These are phyloP conservation scores for Xenops minutus DNA, from an alignment of 2,797 vertebrate genomes.

Conservation along the genomic window DNA sequence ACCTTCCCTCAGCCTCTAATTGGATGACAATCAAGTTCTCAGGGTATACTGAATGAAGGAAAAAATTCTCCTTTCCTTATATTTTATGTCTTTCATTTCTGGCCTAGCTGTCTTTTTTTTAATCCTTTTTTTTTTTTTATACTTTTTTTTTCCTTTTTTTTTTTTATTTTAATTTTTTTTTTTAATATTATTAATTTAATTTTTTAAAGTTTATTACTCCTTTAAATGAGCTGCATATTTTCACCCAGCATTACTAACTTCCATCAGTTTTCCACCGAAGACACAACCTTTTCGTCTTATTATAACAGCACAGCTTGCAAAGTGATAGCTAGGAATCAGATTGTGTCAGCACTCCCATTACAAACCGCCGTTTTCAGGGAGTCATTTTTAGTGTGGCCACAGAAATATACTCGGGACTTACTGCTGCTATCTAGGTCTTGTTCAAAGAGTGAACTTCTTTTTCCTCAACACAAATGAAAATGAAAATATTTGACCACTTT, in stretches of 20 bases:
- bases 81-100: slow-evolving; percentile 66
- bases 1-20: slow-evolving; percentile 74
- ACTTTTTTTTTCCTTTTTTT: not conserved
- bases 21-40: slow-evolving; percentile 78
- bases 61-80: slow-evolving; percentile 31
- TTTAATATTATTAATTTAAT: slow-evolving; percentile 53
- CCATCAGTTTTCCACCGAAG: slow-evolving; percentile 64
- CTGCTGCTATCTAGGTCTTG: slow-evolving; percentile 5
- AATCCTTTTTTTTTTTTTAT: no score
- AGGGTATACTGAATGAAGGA: slow-evolving; percentile 54
- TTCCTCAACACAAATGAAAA: not conserved
- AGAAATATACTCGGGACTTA: slow-evolving; percentile 22
- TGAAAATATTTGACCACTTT: not conserved
- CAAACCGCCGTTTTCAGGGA: slow-evolving; percentile 29
- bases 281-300: slow-evolving; percentile 63
- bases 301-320: slow-evolving; percentile 65
- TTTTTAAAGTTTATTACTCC: slow-evolving; percentile 50
- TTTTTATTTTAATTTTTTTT: not conserved
- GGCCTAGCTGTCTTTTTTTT: not conserved
- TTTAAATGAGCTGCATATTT: slow-evolving; percentile 71
- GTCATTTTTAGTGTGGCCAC: slow-evolving; percentile 38
- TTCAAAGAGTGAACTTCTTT: slow-evolving; percentile 4
- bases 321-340: slow-evolving; percentile 64
- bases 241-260: slow-evolving; percentile 57
- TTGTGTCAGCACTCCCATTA: slow-evolving; percentile 64